Evolutionary conservation across 1,140 invertebrate genomes (phyloP), one percentile per base, ranked within the genome.

Genomic region (Helicoverpa zea): DNA sequence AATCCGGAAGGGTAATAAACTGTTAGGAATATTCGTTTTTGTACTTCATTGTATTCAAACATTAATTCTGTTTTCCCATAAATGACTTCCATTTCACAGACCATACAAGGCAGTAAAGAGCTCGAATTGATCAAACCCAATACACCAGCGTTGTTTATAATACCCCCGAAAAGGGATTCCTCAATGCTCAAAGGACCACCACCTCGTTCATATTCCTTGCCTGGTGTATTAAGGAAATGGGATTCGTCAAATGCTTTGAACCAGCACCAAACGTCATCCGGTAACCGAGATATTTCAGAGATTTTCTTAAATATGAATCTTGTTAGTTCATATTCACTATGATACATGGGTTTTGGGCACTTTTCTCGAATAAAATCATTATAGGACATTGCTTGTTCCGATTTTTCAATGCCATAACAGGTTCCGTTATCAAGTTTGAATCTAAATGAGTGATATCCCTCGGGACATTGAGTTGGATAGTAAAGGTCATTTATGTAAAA

Each of bases 1-100:
- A 94, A 82, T 76, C 92, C 90, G 14, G 90, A 92, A 7, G 92
- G 90, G 82, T 79, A 90, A 83, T 93, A 94, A 79, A 94, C 77
- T 56, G 91, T 94, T 14, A 94, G 82, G 68, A 87, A 90, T 61
- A 94, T 84, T 66, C 83, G 83, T 14, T 89, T 86, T 54, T 88
- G 83, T 18, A 64, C 47, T 47, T 85, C 68, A 78, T 88, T 83
- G 47, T 92, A 94, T 81, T 94, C 90, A 79, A 94, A 89, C 0
- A 81, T 68, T 43, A 94, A 86, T 74, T 92, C 86, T 11, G 92
- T 88, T 81, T 88, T 82, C 76, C 81, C 85, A 73, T 89, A 89
- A 29, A 85, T 86, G 30, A 92, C 84, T 79, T 89, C 83, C 52
- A 85, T 83, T 82, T 91, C 88, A 87, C 92, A 94, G 10, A 91